These are phyloP conservation scores for Vireo griseus DNA, from an alignment of 2,797 vertebrate genomes.

Conservation along the genomic window DNA sequence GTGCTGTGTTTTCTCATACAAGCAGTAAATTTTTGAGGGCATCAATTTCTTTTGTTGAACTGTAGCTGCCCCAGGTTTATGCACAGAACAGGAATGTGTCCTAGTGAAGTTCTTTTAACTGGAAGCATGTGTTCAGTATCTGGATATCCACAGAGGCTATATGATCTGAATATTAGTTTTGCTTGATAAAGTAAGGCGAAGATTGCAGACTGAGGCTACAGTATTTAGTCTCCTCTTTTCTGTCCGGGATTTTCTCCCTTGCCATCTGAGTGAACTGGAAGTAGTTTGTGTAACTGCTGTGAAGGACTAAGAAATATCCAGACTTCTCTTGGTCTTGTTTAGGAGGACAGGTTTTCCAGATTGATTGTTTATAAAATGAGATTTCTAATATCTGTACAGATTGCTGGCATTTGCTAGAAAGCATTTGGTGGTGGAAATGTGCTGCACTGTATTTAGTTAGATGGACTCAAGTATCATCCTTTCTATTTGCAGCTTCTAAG, in stretches of 20 bases:
- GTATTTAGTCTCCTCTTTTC: neutral
- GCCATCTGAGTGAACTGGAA: neutral
- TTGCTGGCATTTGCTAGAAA: neutral
- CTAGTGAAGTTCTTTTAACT: neutral
- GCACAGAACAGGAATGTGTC: neutral
- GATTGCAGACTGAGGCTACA: neutral
- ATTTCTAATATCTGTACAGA: neutral
- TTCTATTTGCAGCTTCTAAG: neutral
- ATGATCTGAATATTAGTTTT: neutral
- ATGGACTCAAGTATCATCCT: neutral
- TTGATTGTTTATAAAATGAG: neutral
- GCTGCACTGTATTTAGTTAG: neutral
- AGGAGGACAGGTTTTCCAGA: neutral
- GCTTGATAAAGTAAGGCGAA: neutral
- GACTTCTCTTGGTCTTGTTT: neutral
- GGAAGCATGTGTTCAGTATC: neutral
- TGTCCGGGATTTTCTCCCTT: neutral
- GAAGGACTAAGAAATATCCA: neutral
- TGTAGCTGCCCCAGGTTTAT: neutral
- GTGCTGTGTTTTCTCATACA: neutral
- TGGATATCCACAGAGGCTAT: neutral
- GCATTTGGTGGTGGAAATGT: neutral
- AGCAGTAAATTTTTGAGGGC: neutral
- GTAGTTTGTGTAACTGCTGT: neutral
- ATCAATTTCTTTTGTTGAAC: neutral